phyloP scores from a whole-genome alignment of 2,888 invertebrate species.

The Dryococelus australis region DNA sequence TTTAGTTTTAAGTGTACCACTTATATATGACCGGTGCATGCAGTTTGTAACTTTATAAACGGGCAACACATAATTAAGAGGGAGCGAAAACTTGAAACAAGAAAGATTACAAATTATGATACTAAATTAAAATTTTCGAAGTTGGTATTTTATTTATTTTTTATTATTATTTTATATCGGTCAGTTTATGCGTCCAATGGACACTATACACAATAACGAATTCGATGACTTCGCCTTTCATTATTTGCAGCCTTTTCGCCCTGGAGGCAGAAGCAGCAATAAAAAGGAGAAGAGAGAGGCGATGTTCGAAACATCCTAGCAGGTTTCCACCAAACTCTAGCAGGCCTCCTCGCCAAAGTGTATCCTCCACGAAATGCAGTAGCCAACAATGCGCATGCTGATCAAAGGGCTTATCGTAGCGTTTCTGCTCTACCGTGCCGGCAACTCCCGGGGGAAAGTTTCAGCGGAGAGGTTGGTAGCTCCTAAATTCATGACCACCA shows the following conservation, averaged over 20 bases:
- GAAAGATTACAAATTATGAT: too few species aligned
- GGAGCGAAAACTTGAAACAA: too few species aligned
- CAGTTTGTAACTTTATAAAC: too few species aligned
- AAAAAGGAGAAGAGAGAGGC: background rate
- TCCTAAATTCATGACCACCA: background rate
- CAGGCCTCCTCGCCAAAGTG: background rate
- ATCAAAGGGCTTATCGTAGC: slow-evolving; percentile 26
- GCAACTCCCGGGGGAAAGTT: background rate
- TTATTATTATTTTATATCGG: too few species aligned
- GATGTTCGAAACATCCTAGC: background rate
- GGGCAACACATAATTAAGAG: too few species aligned
- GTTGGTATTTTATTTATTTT: too few species aligned
- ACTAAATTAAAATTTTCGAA: too few species aligned
- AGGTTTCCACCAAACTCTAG: background rate
- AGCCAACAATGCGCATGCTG: slow-evolving; percentile 6
- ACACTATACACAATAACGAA: background rate
- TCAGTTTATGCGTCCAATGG: too few species aligned
- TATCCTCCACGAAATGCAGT: background rate
- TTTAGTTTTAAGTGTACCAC: too few species aligned
- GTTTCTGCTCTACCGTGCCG: background rate
- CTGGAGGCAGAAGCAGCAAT: background rate
- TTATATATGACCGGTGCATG: too few species aligned
- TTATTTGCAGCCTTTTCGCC: background rate
- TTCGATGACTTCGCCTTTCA: background rate
- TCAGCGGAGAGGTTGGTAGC: background rate